Evolutionary conservation across 2,888 invertebrate species (phyloP).

Genomic region (Acleris emargana): DNA sequence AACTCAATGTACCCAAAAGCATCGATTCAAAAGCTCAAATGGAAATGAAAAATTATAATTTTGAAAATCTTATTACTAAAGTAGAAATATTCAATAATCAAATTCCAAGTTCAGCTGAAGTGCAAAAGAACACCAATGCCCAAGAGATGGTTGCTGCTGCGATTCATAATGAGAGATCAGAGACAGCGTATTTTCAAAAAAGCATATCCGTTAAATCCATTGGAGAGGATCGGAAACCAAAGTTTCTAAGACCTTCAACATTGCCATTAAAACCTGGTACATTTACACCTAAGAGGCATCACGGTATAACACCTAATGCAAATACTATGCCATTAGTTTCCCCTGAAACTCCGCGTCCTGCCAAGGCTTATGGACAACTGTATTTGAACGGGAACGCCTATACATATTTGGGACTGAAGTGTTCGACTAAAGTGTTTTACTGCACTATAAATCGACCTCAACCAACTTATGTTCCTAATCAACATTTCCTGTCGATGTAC

Average conservation of each 20-base stretch:
- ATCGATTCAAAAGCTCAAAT: slow-evolving; percentile 59
- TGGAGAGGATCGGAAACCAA: slow-evolving; percentile 80
- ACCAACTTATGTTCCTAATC: slow-evolving; percentile 96
- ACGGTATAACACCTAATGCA: slow-evolving; percentile 91
- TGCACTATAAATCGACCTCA: slow-evolving; percentile 97
- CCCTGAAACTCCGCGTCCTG: slow-evolving; percentile 95
- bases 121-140: slow-evolving; percentile 67
- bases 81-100: slow-evolving; percentile 78
- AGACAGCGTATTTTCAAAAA: slow-evolving; percentile 79
- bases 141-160: slow-evolving; percentile 56
- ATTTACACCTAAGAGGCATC: slow-evolving; percentile 91
- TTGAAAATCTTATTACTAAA: slow-evolving; percentile 80
- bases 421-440: slow-evolving; percentile 95
- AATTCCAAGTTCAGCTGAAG: slow-evolving; percentile 71
- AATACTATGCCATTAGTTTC: slow-evolving; percentile 93
- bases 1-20: slow-evolving; percentile 50
- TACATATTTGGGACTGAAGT: slow-evolving; percentile 95
- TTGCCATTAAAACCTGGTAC: slow-evolving; percentile 93
- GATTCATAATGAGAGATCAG: slow-evolving; percentile 70
- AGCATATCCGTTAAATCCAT: slow-evolving; percentile 57
- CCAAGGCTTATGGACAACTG: slow-evolving; percentile 94
- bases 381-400: slow-evolving; percentile 96
- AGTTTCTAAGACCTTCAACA: slow-evolving; percentile 92
- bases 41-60: slow-evolving; percentile 75
- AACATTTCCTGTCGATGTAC: slow-evolving; percentile 97